These are phyloP conservation scores for Aurelia aurita complex sp. Pacific DNA, from an alignment of 30 jellyfish, hydroid and myxozoan genomes.

Conservation along the genomic window DNA sequence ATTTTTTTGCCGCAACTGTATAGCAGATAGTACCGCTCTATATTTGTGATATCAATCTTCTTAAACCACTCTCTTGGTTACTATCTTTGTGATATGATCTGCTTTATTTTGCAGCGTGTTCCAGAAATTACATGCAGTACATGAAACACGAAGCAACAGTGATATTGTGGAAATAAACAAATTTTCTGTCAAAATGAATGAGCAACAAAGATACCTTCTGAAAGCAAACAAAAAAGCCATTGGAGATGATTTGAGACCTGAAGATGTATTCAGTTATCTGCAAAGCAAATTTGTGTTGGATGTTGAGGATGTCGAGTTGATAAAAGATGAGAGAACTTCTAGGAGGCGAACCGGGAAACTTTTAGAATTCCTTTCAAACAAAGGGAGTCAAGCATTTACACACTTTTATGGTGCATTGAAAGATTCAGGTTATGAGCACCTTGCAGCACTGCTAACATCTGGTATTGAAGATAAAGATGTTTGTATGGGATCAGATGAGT, in stretches of 20 bases:
- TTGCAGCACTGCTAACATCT: slow-evolving; percentile 70
- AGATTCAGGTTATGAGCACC: slow-evolving; percentile 70
- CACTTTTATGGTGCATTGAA: slow-evolving; percentile 82
- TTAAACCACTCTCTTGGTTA: too few species aligned
- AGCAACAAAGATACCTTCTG: slow-evolving; percentile 72
- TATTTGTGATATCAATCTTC: too few species aligned
- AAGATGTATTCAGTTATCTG: slow-evolving; percentile 78
- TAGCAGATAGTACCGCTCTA: too few species aligned
- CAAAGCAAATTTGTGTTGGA: slow-evolving; percentile 79
- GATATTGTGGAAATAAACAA: too few species aligned
- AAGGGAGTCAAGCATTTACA: slow-evolving; percentile 53
- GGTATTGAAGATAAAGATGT: slow-evolving; percentile 38
- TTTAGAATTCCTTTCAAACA: slow-evolving; percentile 34
- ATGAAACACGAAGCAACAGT: too few species aligned
- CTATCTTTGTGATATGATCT: too few species aligned
- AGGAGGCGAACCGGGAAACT: slow-evolving; percentile 51
- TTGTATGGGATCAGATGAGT: slow-evolving; percentile 32
- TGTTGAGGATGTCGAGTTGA: slow-evolving; percentile 80
- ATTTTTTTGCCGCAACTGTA: too few species aligned
- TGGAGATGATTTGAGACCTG: slow-evolving; percentile 63
- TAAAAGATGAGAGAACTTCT: slow-evolving; percentile 65
- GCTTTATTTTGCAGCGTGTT: too few species aligned
- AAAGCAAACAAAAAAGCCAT: slow-evolving; percentile 47
- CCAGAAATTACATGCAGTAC: too few species aligned
- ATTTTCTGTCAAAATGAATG: slow-evolving; percentile 54